Conservation (phyloP, 2,888 invertebrate genomes). For the Drosophila mimica region DNA sequence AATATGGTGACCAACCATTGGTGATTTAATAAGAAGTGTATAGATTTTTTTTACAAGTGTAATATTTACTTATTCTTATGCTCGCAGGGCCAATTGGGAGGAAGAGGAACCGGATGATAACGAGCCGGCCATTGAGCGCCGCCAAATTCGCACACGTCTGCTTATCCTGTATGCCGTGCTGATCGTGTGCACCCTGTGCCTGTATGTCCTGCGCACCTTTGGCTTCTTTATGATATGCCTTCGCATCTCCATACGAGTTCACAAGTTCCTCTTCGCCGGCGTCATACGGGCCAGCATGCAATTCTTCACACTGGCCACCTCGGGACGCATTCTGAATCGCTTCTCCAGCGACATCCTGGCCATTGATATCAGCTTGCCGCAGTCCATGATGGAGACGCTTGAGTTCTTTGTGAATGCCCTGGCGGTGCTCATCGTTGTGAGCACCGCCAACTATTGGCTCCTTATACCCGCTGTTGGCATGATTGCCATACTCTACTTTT, state of each 20-base stretch:
- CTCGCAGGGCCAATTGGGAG: slow-evolving; percentile 84
- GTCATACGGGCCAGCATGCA: slow-evolving; percentile 90
- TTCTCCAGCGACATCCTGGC: slow-evolving; percentile 91
- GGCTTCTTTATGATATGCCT: slow-evolving; percentile 91
- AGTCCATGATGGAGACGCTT: slow-evolving; percentile 87
- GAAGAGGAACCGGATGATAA: slow-evolving; percentile 72
- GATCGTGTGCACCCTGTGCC: slow-evolving; percentile 79
- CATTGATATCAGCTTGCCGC: slow-evolving; percentile 87
- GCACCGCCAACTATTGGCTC: slow-evolving; percentile 88
- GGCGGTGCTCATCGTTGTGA: slow-evolving; percentile 88
- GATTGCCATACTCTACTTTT: slow-evolving; percentile 87
- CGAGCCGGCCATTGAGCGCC: slow-evolving; percentile 57
- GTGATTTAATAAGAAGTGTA: not conserved
- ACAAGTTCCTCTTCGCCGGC: slow-evolving; percentile 91
- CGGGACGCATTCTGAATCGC: slow-evolving; percentile 89
- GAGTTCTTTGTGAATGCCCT: slow-evolving; percentile 84
- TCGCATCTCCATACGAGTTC: slow-evolving; percentile 90
- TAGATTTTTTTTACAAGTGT: not conserved
- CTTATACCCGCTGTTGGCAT: slow-evolving; percentile 87
- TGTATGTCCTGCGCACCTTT: slow-evolving; percentile 87
- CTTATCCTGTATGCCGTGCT: slow-evolving; percentile 80
- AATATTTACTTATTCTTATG: not conserved
- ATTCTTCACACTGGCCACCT: slow-evolving; percentile 90
- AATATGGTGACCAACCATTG: too few relatives aligned
- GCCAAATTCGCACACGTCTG: slow-evolving; percentile 65